Base-by-base conservation (phyloP, 2,797 vertebrate species). In the Dromococcyx pavoninus region DNA sequence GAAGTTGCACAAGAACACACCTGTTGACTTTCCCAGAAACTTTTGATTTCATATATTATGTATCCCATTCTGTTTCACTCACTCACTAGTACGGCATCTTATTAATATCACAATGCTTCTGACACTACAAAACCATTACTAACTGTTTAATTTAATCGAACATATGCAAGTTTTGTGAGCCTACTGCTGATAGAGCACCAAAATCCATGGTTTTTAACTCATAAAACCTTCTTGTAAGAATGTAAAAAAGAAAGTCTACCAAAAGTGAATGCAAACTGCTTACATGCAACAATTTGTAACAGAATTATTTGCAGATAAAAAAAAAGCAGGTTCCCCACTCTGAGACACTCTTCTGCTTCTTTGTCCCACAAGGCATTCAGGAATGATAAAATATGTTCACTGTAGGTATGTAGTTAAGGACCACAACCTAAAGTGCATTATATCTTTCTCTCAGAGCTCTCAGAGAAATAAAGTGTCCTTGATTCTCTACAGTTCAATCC, bases 391-490 rank as follows among this genome's bases (percentile, higher is more conserved):
- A 86, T 89, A 56, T 5, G 24, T 62, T 73, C 71, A 33, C 64
- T 77, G 69, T 51, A 72, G 76, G 79, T 78, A 70, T 25, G 39
- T 14, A 85, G 57, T 62, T 71, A 79, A 77, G 54, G 39, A 89
- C 61, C 72, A 81, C 33, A 72, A 90, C 37, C 58, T 91, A 93
- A 89, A 89, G 87, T 13, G 0, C 76, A 48, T 81, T 91, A 51
- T 28, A 37, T 78, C 56, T 51, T 89, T 81, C 73, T 78, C 72
- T 80, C 58, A n/a, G 54, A 24, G n/a, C 57, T 71, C 65, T 89
- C 61, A 77, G 57, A 83, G 51, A 84, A 94, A 93, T 86, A 88
- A 94, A 90, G 43, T 58, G 76, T 73, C 94, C 95, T 95, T 94
- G 73, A 90, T 91, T 90, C 43, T 92, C 43, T 78, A 11, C 88